Conservation (phyloP, 2,888 invertebrate species). For the Platycheirus rosarum region DNA sequence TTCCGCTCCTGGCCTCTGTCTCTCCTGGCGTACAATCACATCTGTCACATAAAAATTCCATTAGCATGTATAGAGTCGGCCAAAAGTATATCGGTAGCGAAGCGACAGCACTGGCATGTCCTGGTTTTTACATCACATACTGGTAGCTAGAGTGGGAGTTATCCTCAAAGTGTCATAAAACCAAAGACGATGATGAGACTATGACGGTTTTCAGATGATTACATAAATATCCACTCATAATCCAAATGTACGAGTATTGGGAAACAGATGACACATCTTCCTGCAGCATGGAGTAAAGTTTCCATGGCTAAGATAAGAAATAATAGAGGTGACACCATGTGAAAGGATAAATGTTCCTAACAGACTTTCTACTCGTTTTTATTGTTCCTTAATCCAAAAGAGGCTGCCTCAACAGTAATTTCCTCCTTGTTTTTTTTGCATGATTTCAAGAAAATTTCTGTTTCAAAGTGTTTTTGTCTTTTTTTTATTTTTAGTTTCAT, state of each 20-base stretch:
- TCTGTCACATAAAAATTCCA: conserved; percentile 62
- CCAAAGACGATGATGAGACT: conserved; percentile 44
- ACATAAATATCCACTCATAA: no score
- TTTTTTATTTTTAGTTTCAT: conserved; percentile 48
- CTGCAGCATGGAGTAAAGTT: conserved; percentile 34
- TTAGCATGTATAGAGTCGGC: conserved; percentile 23
- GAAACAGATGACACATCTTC: conserved; percentile 21
- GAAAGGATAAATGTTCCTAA: conserved; percentile 49
- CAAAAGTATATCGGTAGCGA: conserved; percentile 1
- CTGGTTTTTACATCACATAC: neutral
- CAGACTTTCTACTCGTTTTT: conserved; percentile 22
- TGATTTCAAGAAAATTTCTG: conserved; percentile 11
- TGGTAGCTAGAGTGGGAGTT: no score
- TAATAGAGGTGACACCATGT: conserved; percentile 50
- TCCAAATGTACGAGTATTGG: neutral
- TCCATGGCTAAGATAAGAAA: conserved; percentile 61
- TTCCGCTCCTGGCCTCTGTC: neutral
- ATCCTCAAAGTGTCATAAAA: conserved; percentile 55
- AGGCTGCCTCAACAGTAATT: conserved; percentile 11
- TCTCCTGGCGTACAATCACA: conserved; percentile 24
- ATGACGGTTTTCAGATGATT: conserved; percentile 43
- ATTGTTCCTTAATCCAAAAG: conserved; percentile 32
- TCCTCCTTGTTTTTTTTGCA: neutral
- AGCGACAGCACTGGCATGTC: no score
- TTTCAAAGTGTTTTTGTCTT: conserved; percentile 34